Evolutionary conservation across 2,113 vertebrate species (phyloP).

Genomic region (Otis tarda): DNA sequence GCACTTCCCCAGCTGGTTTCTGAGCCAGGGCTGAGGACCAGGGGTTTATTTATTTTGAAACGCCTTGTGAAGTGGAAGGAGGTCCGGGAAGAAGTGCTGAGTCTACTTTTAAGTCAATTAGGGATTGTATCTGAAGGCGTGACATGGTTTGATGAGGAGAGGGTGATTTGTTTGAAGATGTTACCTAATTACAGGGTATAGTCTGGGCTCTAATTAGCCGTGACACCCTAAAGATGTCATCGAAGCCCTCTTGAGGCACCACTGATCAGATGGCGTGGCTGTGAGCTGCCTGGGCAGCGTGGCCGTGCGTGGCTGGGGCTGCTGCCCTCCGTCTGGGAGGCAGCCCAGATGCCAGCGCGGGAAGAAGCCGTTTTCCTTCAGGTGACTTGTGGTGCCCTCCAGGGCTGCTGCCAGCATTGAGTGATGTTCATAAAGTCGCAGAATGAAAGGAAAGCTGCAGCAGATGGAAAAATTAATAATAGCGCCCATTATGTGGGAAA

Average conservation of each 20-base stretch:
- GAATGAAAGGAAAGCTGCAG: not conserved
- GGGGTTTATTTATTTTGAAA: constrained; percentile 32
- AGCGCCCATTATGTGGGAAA: not conserved
- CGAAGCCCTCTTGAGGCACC: not conserved
- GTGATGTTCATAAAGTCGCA: not conserved
- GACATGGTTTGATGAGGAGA: not conserved
- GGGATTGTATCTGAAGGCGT: not conserved
- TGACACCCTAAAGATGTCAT: constrained; percentile 54
- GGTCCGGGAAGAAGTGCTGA: not conserved
- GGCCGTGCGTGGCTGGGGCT: not conserved
- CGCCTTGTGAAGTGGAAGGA: not conserved
- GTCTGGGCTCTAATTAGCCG: constrained; percentile 30
- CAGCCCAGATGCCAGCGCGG: rapidly evolving
- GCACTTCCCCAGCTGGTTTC: not conserved
- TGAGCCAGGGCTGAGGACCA: not conserved
- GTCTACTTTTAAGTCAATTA: constrained; percentile 49
- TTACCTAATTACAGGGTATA: constrained; percentile 35
- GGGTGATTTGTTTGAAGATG: constrained; percentile 44
- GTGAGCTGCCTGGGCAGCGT: not conserved
- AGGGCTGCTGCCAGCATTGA: not conserved
- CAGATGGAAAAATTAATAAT: not conserved
- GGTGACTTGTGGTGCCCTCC: not conserved
- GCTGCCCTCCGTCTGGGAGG: not conserved
- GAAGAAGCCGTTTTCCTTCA: not conserved
- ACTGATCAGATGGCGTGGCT: not conserved